Conservation (phyloP, 2,888 invertebrate species). For the Belgica antarctica region DNA sequence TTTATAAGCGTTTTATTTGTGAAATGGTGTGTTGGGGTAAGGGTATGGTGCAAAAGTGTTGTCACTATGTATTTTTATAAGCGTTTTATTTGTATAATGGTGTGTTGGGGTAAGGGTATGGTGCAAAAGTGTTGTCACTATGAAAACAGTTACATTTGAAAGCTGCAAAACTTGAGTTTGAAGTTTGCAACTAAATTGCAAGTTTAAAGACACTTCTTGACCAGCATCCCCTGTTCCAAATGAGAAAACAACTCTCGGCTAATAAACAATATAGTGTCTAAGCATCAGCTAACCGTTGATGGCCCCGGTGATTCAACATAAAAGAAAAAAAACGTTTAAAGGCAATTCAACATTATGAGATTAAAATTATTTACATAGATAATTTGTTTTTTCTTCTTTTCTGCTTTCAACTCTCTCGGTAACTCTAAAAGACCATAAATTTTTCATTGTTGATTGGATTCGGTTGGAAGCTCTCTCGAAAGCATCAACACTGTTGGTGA, state of each 20-base stretch:
- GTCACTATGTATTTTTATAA: conserved; percentile 24
- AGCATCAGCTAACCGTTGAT: conserved; percentile 31
- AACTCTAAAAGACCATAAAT: conserved; percentile 31
- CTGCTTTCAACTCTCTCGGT: not conserved
- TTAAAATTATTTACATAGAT: conserved; percentile 41
- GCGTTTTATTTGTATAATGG: conserved; percentile 17
- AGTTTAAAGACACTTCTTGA: not conserved
- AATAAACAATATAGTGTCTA: not conserved
- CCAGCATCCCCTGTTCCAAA: no score
- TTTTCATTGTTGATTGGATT: conserved; percentile 40
- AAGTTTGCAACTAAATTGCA: not conserved
- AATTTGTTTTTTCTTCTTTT: conserved; percentile 26
- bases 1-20: conserved; percentile 26
- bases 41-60: not conserved
- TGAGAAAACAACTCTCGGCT: conserved; percentile 10
- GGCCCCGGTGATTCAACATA: conserved; percentile 20
- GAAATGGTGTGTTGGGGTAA: conserved; percentile 9
- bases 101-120: not conserved
- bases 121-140: no score
- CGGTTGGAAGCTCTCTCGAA: conserved; percentile 27
- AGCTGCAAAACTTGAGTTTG: no score
- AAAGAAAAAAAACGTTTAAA: conserved; percentile 17
- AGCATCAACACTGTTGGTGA: conserved; percentile 12
- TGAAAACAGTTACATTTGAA: no score
- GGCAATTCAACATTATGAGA: conserved; percentile 36